Evolutionary conservation across 2,888 invertebrate genomes (phyloP).

Genomic region (Ctena decussata): DNA sequence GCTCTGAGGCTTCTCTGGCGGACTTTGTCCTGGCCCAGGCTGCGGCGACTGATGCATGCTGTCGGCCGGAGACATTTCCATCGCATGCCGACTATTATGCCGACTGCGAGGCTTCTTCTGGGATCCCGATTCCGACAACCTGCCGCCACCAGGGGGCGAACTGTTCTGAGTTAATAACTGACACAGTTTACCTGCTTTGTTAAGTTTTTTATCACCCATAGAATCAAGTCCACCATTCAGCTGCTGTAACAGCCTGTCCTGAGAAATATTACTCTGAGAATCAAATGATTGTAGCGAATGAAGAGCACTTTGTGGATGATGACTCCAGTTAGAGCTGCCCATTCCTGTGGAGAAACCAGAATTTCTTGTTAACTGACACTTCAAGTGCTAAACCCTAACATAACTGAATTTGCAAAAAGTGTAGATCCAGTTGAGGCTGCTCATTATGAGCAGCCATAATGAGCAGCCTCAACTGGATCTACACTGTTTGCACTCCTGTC

Average conservation of each 20-base stretch:
- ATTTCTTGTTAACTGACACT: neutral
- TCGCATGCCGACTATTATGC: slow-evolving; percentile 60
- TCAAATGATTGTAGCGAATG: slow-evolving; percentile 12
- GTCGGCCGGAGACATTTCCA: slow-evolving; percentile 76
- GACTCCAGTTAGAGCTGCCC: neutral
- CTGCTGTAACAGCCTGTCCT: slow-evolving; percentile 36
- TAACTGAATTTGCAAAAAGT: too few relatives aligned
- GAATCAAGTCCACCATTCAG: slow-evolving; percentile 29
- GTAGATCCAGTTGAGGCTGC: too few relatives aligned
- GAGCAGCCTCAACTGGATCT: too few relatives aligned
- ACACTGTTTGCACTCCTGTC: too few relatives aligned
- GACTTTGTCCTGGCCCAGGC: slow-evolving; percentile 81
- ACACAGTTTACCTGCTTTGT: slow-evolving; percentile 75
- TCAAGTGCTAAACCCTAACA: too few relatives aligned
- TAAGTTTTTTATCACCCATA: slow-evolving; percentile 37
- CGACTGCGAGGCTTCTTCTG: slow-evolving; percentile 49
- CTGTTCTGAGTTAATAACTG: slow-evolving; percentile 77
- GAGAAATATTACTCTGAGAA: neutral
- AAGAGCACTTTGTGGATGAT: neutral
- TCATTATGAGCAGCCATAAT: too few relatives aligned
- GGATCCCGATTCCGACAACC: slow-evolving; percentile 47
- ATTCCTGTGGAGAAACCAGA: neutral
- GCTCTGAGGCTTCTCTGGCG: slow-evolving; percentile 83
- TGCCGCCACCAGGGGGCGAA: slow-evolving; percentile 38
- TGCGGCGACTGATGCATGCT: slow-evolving; percentile 80